These are phyloP conservation scores for Salvator merianae DNA, from an alignment of 2,113 vertebrate genomes.

Conservation along the genomic window DNA sequence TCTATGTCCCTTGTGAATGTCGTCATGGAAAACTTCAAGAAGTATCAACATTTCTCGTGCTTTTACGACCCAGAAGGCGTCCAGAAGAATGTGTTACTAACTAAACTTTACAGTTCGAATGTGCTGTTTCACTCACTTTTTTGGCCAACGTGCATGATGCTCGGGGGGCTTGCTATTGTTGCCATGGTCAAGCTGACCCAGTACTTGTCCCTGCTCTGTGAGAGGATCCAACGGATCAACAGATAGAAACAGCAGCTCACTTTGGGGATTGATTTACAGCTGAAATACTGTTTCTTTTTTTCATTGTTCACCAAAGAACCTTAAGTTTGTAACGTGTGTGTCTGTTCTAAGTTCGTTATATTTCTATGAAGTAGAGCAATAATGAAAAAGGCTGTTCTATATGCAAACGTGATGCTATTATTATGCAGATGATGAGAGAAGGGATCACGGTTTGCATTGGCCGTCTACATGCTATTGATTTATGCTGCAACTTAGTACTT, in stretches of 20 bases:
- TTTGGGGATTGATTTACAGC: constrained; percentile 56
- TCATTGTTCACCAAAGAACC: constrained; percentile 88
- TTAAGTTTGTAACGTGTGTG: constrained; percentile 85
- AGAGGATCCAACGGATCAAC: constrained; percentile 85
- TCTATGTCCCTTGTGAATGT: constrained; percentile 80
- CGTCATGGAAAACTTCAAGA: constrained; percentile 88
- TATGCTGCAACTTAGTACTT: constrained; percentile 49
- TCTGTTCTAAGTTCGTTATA: constrained; percentile 80
- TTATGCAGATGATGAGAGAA: constrained; percentile 72
- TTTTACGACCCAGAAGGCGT: constrained; percentile 83
- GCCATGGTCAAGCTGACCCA: constrained; percentile 96
- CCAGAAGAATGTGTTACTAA: constrained; percentile 86
- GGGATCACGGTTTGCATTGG: constrained; percentile 63
- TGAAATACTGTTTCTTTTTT: constrained; percentile 82
- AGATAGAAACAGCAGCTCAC: constrained; percentile 75
- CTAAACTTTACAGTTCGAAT: constrained; percentile 85
- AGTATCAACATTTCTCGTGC: constrained; percentile 86
- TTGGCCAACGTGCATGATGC: constrained; percentile 91
- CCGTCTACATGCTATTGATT: constrained; percentile 65
- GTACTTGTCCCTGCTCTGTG: constrained; percentile 91
- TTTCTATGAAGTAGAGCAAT: constrained; percentile 83
- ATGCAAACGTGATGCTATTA: constrained; percentile 80
- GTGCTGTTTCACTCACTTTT: constrained; percentile 89
- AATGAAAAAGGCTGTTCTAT: constrained; percentile 82
- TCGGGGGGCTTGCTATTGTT: constrained; percentile 84